phyloP scores from a whole-genome alignment of 2,888 invertebrate genomes.

The Itoplectis maculator region DNA sequence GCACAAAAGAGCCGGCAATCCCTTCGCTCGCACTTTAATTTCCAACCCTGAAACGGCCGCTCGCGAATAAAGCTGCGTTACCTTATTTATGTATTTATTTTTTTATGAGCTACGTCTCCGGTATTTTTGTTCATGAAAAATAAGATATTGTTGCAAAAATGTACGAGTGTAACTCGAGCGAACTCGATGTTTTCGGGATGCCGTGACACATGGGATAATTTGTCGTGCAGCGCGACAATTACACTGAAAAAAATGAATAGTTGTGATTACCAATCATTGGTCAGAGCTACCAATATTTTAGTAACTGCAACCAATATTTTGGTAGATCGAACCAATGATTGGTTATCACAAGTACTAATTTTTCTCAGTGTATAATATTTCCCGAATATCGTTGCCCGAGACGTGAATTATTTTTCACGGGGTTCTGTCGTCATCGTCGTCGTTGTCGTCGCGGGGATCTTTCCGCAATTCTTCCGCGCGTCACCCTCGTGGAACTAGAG shows the following conservation, averaged over 20 bases:
- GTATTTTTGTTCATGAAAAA: background rate
- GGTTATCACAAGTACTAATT: too few species aligned
- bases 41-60: background rate
- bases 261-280: too few species aligned
- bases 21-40: conserved; percentile 13
- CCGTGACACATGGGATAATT: too few species aligned
- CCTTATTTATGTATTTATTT: background rate
- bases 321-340: too few species aligned
- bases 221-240: too few species aligned
- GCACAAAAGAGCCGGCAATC: conserved; percentile 46
- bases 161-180: background rate
- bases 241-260: too few species aligned
- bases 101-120: background rate
- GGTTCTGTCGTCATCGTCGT: background rate
- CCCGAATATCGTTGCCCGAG: conserved; percentile 11
- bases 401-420: conserved; percentile 26
- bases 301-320: too few species aligned
- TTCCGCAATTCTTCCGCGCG: background rate
- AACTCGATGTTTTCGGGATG: too few species aligned
- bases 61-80: background rate
- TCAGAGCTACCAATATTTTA: too few species aligned
- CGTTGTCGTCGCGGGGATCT: background rate
- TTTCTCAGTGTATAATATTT: background rate
- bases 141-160: background rate
- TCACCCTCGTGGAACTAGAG: conserved; percentile 48